Percentiles rank a stretch among this genome's conserved stretches.
These are phyloP conservation scores for Cecropterus lyciades DNA, from an alignment of 1,140 invertebrate species.

Conservation along the genomic window DNA sequence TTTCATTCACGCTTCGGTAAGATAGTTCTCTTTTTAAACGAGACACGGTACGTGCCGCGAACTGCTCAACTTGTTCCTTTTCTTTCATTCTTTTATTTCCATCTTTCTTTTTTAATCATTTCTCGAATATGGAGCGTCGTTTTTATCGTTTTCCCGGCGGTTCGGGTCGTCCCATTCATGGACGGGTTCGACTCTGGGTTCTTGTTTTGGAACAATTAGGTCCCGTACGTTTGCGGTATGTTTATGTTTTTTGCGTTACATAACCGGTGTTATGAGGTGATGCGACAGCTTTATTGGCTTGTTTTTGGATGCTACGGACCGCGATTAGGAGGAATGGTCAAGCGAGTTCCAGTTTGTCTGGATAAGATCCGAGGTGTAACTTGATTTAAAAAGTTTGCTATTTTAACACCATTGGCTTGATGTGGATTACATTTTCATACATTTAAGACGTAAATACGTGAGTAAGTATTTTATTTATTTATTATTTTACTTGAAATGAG, in stretches of 20 bases:
- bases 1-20: conserved; percentile 78
- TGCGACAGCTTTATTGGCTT: conserved; percentile 31
- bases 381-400: no score
- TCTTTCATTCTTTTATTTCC: conserved; percentile 57
- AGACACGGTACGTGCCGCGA: conserved; percentile 73
- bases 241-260: conserved; percentile 63
- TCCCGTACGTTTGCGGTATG: conserved; percentile 55
- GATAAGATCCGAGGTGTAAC: conserved; percentile 1
- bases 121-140: conserved; percentile 81
- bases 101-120: conserved; percentile 79
- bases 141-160: conserved; percentile 78
- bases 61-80: conserved; percentile 60
- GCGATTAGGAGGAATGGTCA: background rate
- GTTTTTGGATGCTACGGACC: conserved; percentile 9
- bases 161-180: conserved; percentile 66
- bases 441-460: no score
- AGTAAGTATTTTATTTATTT: no score
- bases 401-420: no score
- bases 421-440: no score
- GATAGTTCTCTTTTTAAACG: conserved; percentile 80
- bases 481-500: no score
- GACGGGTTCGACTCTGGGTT: conserved; percentile 34
- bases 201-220: conserved; percentile 73
- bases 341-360: background rate
- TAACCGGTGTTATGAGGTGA: conserved; percentile 45